Evolutionary conservation across 2,113 vertebrate genomes (phyloP), one percentile per base, ranked within the genome.

Genomic region (Gambusia affinis): DNA sequence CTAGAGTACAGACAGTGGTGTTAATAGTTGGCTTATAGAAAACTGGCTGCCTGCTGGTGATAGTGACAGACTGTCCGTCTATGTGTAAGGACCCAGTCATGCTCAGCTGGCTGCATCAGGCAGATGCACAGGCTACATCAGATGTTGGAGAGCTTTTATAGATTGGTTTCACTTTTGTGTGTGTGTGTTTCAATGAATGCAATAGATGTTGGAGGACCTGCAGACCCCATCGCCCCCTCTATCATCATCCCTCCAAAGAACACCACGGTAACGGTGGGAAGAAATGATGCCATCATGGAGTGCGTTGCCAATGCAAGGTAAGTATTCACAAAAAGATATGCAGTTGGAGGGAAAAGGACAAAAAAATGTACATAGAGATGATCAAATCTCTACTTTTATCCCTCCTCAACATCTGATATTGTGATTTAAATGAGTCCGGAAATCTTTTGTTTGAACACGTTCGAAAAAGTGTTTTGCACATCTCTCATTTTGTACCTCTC

Each of bases 281-380:
- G 97, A 69, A 97, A 96, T 0, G 97, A 98, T 81, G 98, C 97
- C 60, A 94, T 96, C 79, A 93, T 99, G 95, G 97, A 99, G 87
- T 99, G 98, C 0, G 96, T 99, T 66, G 98, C 98, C 89, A 99
- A 99, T 0, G 97, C 98, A 82, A 97, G 98, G 98, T 93, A 63
- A 22, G 14, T 33, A n/a, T 44, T 35, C 35, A 31, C 61, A 65
- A 30, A 31, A 15, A 67, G 27, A 33, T 62, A 35, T 37, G 60
- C 10, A n/a, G 39, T 60, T 64, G 1, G 37, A 62, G 60, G 62
- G 64, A 51, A 44, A 78, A 8, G 30, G 4, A 61, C 12, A 66
- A 57, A 64, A 66, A 57, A 27, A 60, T 27, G 29, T 64, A 63
- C 67, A 67, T 62, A 66, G 68, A 78, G 69, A 79, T 51, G 75